phyloP scores from a whole-genome alignment of 2,797 vertebrate species.

The Poeciliopsis infans region DNA sequence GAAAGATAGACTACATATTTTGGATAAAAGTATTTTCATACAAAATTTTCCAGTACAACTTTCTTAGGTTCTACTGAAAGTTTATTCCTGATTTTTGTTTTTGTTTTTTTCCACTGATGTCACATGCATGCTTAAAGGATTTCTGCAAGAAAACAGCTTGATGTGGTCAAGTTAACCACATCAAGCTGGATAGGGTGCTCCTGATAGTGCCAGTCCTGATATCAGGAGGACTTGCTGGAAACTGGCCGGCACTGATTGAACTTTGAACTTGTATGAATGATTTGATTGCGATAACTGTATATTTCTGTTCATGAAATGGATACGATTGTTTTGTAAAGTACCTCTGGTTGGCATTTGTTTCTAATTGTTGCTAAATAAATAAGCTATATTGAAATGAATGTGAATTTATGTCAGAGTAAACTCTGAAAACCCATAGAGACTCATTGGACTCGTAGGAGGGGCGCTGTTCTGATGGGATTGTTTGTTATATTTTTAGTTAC shows the following conservation, averaged over 20 bases:
- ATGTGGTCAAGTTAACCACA: neutral
- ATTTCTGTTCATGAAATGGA: neutral
- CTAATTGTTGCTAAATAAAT: neutral
- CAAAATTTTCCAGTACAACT: neutral
- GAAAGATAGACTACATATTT: neutral
- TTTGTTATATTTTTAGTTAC: conserved; percentile 2
- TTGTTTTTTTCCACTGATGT: neutral
- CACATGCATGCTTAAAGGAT: neutral
- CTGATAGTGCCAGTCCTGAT: too few relatives aligned
- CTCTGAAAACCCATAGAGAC: neutral
- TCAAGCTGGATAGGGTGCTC: too few relatives aligned
- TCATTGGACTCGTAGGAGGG: neutral
- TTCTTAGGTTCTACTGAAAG: neutral
- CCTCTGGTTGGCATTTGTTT: neutral
- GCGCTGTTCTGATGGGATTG: neutral
- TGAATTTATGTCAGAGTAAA: neutral
- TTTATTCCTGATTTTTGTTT: neutral
- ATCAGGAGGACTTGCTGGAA: neutral
- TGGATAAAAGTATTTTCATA: neutral
- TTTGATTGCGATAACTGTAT: neutral
- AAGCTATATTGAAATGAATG: neutral
- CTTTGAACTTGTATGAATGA: neutral
- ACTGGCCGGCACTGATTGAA: neutral
- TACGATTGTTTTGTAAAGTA: neutral
- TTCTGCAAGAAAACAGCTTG: neutral